These are phyloP conservation scores for Leucopsar rothschildi DNA, from an alignment of 2,113 vertebrate species.

Conservation along the genomic window DNA sequence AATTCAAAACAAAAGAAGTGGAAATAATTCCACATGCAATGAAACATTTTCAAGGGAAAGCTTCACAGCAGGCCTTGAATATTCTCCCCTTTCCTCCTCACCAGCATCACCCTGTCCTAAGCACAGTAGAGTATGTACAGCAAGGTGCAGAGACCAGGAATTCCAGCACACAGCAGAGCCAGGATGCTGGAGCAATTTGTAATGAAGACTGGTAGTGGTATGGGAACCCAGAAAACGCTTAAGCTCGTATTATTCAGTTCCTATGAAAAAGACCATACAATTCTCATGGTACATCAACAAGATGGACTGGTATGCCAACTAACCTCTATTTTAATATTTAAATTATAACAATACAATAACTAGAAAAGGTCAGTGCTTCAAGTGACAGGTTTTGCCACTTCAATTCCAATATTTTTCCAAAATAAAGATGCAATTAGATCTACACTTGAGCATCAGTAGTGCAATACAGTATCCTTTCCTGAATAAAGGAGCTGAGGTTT, in stretches of 20 bases:
- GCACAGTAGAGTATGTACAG: conserved; percentile 13
- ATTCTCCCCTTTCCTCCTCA: neutral
- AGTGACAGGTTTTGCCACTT: conserved; percentile 64
- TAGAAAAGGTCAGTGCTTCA: conserved; percentile 75
- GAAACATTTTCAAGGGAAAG: neutral
- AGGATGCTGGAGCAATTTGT: neutral
- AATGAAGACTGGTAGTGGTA: conserved; percentile 2
- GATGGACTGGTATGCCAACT: conserved; percentile 64
- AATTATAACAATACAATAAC: conserved; percentile 75
- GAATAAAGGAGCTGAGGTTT: conserved; percentile 74
- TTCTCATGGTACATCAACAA: conserved; percentile 63
- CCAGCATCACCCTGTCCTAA: conserved; percentile 24
- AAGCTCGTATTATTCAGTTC: conserved; percentile 19
- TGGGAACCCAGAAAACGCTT: neutral
- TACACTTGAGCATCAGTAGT: conserved; percentile 73
- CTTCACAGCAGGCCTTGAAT: neutral
- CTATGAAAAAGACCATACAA: conserved; percentile 37
- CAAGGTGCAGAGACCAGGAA: neutral
- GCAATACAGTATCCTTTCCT: conserved; percentile 74
- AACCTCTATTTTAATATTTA: conserved; percentile 76
- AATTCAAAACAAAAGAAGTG: neutral
- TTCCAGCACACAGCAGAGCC: conserved; percentile 4
- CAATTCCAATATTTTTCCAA: conserved; percentile 67
- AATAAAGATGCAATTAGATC: conserved; percentile 71
- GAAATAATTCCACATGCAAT: neutral